Evolutionary conservation across 2,888 invertebrate genomes (phyloP).

Genomic region (Uropetala carovei): DNA sequence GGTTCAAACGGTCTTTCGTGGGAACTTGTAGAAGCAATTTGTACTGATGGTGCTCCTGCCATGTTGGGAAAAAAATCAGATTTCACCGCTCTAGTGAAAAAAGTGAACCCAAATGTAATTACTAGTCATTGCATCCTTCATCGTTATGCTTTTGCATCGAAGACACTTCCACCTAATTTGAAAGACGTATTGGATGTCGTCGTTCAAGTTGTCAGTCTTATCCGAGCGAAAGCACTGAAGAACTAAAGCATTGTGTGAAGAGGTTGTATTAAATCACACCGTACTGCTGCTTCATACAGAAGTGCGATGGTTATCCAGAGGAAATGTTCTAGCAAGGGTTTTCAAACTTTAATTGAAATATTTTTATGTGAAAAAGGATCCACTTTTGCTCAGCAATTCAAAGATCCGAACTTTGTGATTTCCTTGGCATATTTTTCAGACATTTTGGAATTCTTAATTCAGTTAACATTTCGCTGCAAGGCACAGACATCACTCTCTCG

Average conservation of each 20-base stretch:
- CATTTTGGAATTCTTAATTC: not conserved
- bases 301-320: slow-evolving; percentile 10
- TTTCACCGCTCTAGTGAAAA: slow-evolving; percentile 4
- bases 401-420: not conserved
- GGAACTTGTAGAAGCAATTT: not conserved
- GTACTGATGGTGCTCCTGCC: slow-evolving; percentile 14
- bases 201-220: not conserved
- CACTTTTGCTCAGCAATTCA: not conserved
- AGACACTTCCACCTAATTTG: not conserved
- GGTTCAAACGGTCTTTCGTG: not conserved
- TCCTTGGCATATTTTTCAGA: not conserved
- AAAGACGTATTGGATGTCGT: slow-evolving; percentile 21
- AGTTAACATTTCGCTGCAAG: not conserved
- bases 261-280: not conserved
- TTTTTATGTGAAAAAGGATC: not conserved
- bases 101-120: slow-evolving; percentile 4
- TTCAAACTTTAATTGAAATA: not conserved
- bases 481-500: not conserved
- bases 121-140: not conserved
- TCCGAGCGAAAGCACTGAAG: not conserved
- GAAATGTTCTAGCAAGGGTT: not conserved
- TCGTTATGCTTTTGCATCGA: not conserved
- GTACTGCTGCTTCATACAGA: not conserved
- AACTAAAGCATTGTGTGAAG: not conserved
- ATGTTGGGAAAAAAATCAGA: slow-evolving; percentile 16